Conservation (phyloP, 2,113 vertebrate genomes). For the Scomber colias region DNA sequence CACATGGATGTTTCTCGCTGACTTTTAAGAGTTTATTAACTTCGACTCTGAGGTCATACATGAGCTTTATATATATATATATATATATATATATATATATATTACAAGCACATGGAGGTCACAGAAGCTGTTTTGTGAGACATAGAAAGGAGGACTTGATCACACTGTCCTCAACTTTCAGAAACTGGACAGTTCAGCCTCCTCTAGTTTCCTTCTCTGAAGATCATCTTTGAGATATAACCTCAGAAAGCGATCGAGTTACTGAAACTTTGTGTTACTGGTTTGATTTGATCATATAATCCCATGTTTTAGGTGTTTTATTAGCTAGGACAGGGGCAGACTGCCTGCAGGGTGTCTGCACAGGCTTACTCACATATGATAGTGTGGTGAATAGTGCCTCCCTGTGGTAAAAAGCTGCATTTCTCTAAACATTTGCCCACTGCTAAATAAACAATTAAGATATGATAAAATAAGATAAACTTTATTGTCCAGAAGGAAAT, state of each 20-base stretch:
- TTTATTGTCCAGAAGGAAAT: no score
- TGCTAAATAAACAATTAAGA: no score
- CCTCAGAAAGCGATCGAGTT: neutral
- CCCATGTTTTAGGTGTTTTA: neutral
- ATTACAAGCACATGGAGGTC: neutral
- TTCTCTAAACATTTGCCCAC: no score
- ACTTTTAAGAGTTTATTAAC: neutral
- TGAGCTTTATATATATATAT: no score
- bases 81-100: no score
- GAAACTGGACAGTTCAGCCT: neutral
- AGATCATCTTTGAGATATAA: neutral
- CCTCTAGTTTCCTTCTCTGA: no score
- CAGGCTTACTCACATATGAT: neutral
- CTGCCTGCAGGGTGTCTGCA: neutral
- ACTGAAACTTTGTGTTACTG: neutral
- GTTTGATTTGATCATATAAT: neutral
- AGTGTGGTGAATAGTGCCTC: slow-evolving; percentile 5
- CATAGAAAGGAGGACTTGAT: neutral
- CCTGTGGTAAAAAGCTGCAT: neutral
- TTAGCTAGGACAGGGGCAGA: neutral
- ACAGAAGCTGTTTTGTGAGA: neutral
- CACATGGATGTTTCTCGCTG: neutral
- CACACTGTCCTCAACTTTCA: neutral
- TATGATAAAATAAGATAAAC: no score
- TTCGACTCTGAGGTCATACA: slow-evolving; percentile 3